Evolutionary conservation across 2,888 invertebrate genomes (phyloP), one percentile per base, ranked within the genome.

Genomic region (Lycophotia porphyrea): DNA sequence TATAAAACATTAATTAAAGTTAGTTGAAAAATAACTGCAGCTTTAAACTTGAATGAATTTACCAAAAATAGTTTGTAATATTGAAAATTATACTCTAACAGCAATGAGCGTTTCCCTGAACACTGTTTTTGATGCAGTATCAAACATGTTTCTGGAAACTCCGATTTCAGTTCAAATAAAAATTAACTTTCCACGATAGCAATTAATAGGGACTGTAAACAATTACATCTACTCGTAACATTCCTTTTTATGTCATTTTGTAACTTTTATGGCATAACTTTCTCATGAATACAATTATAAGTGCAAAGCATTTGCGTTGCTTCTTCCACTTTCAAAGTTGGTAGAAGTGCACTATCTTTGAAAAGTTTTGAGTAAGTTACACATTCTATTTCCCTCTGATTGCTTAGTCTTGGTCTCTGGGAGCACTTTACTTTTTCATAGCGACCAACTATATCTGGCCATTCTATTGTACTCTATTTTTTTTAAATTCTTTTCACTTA

Each of bases 271-370:
- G n/a, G 34, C 36, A 36, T n/a, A 71, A 79, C 55, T 71, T 83
- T 83, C 24, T 55, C 68, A 34, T 69, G 75, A 82, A 83, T 65
- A 79, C 68, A 79, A 83, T 82, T 82, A 82, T 71, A 71, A 83
- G 81, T 82, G 80, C 74, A 61, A 21, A 61, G 65, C 75, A 79
- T 75, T 82, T 82, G 55, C 68, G 39, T 71, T 61, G 55, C 83
- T 75, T 71, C 77, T 52, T 83, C 71, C 71, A 69, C 71, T 83
- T 83, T 49, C 31, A 74, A 82, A 71, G 42, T 82, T 61, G 13
- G 27, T 58, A 76, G 77, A 55, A 82, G 65, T 69, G 68, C 83
- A 69, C 71, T 42, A 66, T 79, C 83, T 82, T 75, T 83, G 71
- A 15, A 58, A 81, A 82, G 75, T 82, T 83, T 36, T 42, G 27